Conservation (phyloP, 2,888 invertebrate genomes). For the Lepetodrilus schrolli region DNA sequence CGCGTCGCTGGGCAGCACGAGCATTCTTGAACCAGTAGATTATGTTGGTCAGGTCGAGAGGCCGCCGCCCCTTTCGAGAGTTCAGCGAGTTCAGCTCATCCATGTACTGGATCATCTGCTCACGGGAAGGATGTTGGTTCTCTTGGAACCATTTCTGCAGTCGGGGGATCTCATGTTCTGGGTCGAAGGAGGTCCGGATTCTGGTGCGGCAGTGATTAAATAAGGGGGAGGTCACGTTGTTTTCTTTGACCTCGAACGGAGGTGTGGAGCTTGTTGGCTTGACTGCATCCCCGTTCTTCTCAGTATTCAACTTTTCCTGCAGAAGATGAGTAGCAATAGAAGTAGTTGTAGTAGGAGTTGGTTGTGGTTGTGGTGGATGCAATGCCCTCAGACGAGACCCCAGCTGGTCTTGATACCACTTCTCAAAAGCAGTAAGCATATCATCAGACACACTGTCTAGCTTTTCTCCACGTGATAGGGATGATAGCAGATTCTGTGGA, state of each 20-base stretch:
- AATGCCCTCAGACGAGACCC: slow-evolving; percentile 28
- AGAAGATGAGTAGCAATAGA: no score
- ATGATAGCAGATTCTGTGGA: slow-evolving; percentile 79
- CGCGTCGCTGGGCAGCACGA: slow-evolving; percentile 93
- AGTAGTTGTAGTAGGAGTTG: no score
- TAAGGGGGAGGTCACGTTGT: slow-evolving; percentile 44
- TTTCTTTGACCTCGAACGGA: slow-evolving; percentile 51
- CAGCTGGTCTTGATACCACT: slow-evolving; percentile 83
- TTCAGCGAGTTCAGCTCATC: slow-evolving; percentile 93
- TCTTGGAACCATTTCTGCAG: slow-evolving; percentile 97
- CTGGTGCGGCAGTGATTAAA: slow-evolving; percentile 75
- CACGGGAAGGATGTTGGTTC: slow-evolving; percentile 96
- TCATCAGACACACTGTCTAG: slow-evolving; percentile 83
- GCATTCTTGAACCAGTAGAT: slow-evolving; percentile 94
- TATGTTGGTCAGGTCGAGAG: slow-evolving; percentile 95
- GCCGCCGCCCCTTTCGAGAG: slow-evolving; percentile 88
- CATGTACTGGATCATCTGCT: slow-evolving; percentile 96
- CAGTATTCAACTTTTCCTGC: slow-evolving; percentile 29
- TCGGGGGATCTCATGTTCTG: slow-evolving; percentile 95
- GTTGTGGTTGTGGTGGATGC: slow-evolving; percentile 17
- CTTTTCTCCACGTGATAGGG: slow-evolving; percentile 86
- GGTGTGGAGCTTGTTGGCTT: slow-evolving; percentile 43
- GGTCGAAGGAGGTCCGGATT: slow-evolving; percentile 97
- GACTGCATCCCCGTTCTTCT: slow-evolving; percentile 3
- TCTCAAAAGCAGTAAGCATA: slow-evolving; percentile 89